Evolutionary conservation across 2,113 vertebrate genomes (phyloP).

Genomic region (Hippocampus guttulatus): DNA sequence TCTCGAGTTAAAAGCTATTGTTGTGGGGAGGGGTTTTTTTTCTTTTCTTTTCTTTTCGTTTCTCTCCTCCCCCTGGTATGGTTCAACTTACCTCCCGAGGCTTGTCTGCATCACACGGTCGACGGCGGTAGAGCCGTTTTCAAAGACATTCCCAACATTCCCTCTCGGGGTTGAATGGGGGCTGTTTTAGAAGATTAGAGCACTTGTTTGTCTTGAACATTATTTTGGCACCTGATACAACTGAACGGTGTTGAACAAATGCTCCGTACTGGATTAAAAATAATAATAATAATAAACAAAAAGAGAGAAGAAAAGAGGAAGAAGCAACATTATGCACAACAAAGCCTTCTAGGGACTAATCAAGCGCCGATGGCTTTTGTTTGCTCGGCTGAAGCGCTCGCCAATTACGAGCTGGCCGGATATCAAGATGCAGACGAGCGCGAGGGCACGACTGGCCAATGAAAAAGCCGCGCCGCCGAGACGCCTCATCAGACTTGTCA

Average conservation of each 20-base stretch:
- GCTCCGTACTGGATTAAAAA: not conserved
- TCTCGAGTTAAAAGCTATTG: not conserved
- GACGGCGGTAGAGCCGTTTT: not conserved
- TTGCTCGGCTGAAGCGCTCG: slow-evolving; percentile 45
- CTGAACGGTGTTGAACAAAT: not conserved
- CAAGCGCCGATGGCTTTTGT: slow-evolving; percentile 43
- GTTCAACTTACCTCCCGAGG: not conserved
- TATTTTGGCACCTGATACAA: not conserved
- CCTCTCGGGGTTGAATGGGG: not conserved
- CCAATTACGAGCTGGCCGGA: slow-evolving; percentile 61
- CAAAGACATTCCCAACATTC: not conserved
- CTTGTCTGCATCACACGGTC: not conserved
- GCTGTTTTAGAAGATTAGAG: not conserved
- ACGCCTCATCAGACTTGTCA: slow-evolving; percentile 36
- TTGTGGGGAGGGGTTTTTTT: too few relatives aligned
- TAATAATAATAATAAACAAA: too few relatives aligned
- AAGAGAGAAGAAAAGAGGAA: too few relatives aligned
- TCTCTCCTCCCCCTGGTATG: not conserved
- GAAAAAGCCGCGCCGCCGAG: slow-evolving; percentile 38
- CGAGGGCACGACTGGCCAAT: slow-evolving; percentile 57
- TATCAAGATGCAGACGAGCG: slow-evolving; percentile 53
- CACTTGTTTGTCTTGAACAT: not conserved
- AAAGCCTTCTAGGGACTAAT: slow-evolving; percentile 42
- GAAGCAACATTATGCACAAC: not conserved
- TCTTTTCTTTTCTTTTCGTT: too few relatives aligned